phyloP scores from a whole-genome alignment of 2,888 invertebrate species.

The Lepidocyrtinus sp. region DNA sequence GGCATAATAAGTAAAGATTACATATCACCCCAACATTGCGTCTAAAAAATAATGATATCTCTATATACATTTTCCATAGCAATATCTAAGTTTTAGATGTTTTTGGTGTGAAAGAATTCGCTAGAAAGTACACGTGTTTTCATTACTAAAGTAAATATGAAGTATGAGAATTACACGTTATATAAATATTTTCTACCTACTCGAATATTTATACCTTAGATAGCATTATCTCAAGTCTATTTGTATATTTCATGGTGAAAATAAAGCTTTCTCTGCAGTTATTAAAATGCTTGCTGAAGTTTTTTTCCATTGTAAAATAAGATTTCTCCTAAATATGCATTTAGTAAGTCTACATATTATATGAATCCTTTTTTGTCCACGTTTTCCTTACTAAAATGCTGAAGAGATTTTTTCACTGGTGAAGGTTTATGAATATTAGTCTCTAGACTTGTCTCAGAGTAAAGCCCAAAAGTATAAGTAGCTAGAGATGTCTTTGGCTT shows the following conservation, averaged over 20 bases:
- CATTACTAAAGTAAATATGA: too few species aligned
- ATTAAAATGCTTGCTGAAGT: constrained; percentile 8
- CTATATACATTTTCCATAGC: too few species aligned
- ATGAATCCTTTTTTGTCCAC: constrained; percentile 20
- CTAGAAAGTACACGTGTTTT: too few species aligned
- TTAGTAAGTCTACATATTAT: constrained; percentile 3
- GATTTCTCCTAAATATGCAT: constrained; percentile 20
- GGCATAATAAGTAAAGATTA: too few species aligned
- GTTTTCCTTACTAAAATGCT: constrained; percentile 21
- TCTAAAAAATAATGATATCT: too few species aligned
- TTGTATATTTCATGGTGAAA: constrained; percentile 45
- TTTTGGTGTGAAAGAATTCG: too few species aligned
- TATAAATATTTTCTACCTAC: too few species aligned
- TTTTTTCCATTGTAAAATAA: constrained; percentile 43
- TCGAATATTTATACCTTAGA: too few species aligned
- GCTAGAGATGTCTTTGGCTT: constrained; percentile 54
- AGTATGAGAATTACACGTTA: too few species aligned
- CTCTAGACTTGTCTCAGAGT: neutral
- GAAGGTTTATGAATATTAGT: neutral
- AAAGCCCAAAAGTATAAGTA: constrained; percentile 27
- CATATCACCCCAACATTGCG: too few species aligned
- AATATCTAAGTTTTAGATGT: too few species aligned
- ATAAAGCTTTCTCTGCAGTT: constrained; percentile 49
- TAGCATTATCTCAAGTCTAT: neutral
- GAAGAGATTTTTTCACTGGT: constrained; percentile 8